phyloP scores from a whole-genome alignment of 2,888 invertebrate genomes.

The Nineta flava region DNA sequence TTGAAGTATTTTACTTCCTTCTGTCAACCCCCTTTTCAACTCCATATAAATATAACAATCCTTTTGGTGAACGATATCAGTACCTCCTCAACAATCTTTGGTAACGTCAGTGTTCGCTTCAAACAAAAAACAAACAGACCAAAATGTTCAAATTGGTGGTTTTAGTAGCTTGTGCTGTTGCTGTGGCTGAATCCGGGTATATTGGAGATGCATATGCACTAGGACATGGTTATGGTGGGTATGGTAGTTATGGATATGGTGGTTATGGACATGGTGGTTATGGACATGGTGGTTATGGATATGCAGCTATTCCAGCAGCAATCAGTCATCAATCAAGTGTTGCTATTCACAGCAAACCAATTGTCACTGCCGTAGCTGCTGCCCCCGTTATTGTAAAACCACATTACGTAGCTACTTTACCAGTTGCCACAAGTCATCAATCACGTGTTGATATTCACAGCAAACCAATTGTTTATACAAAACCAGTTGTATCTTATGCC shows the following conservation, averaged over 20 bases:
- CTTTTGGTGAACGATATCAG: too few relatives aligned
- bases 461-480: conserved; percentile 25
- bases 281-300: conserved; percentile 10
- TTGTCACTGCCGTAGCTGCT: conserved; percentile 20
- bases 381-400: conserved; percentile 12
- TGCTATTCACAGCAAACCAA: conserved; percentile 12
- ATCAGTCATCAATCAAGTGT: conserved; percentile 13
- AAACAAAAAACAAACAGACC: neutral
- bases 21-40: too few relatives aligned
- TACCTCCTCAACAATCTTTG: too few relatives aligned
- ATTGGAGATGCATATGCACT: conserved; percentile 5
- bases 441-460: conserved; percentile 26
- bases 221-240: conserved; percentile 5
- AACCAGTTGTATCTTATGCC: too few relatives aligned
- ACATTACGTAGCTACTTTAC: conserved; percentile 18
- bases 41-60: too few relatives aligned
- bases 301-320: conserved; percentile 11
- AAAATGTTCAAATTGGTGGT: conserved; percentile 11
- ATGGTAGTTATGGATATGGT: conserved; percentile 11
- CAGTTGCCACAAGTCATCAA: conserved; percentile 27
- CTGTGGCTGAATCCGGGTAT: conserved; percentile 10
- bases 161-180: conserved; percentile 7
- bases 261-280: conserved; percentile 12
- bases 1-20: too few relatives aligned
- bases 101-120: neutral